Evolutionary conservation across 1,140 invertebrate genomes (phyloP), one percentile per base, ranked within the genome.

Genomic region (Drosophila novamexicana): DNA sequence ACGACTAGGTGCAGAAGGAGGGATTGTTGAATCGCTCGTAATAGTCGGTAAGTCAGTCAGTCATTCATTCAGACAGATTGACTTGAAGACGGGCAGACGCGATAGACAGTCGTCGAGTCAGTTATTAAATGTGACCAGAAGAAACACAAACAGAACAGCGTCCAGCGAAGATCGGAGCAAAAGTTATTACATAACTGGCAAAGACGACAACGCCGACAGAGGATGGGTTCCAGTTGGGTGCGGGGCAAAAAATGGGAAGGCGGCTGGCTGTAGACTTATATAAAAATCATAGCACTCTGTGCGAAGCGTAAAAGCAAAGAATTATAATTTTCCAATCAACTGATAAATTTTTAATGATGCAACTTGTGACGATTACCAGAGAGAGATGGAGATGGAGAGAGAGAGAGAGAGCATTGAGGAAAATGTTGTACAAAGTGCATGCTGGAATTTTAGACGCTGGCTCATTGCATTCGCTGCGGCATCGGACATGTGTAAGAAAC

Each of bases 281-380:
- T 68, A 86, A 75, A 86, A 85, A 85, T 86, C 82, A 72, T 79
- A 78, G 81, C 82, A 52, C 65, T 77, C 65, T 77, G 69, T 45
- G 58, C 58, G 65, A 85, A 85, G 82, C 78, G 79, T 82, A 86
- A 86, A 86, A 79, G 83, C 77, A 83, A 84, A 84, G 84, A 89
- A 89, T 89, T 89, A 89, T 89, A 89, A 89, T 89, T 89, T 89
- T 89, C 84, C 84, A 89, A 89, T 89, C 84, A 89, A 89, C 84
- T 89, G 80, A 89, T 89, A 89, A 89, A 89, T 89, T 89, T 89
- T 89, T 89, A 89, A 89, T 89, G 84, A 88, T 81, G 81, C 81
- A 57, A 65, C 82, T 62, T 57, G 54, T 44, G 42, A 71, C 49
- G 36, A 64, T 57, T 29, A 29, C 22, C 22, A 52, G 29, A 47